Conservation (phyloP, 2,888 invertebrate genomes). For the Myathropa florea region DNA sequence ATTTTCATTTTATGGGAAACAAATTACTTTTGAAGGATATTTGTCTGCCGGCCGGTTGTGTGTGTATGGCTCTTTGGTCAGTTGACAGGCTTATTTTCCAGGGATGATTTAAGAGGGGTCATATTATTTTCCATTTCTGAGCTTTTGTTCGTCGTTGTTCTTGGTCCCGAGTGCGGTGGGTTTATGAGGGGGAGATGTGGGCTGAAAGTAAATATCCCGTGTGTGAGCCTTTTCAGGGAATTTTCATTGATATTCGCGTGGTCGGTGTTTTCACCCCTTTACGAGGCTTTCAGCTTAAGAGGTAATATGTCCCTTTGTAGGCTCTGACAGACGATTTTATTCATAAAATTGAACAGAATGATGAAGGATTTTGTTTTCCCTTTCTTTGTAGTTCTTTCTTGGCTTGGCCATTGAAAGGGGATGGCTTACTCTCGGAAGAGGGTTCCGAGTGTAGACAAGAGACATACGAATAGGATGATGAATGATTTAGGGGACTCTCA, state of each 20-base stretch:
- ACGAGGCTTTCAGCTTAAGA: neutral
- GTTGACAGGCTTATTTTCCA: slow-evolving; percentile 3
- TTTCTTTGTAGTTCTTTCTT: too few species aligned
- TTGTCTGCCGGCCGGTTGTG: slow-evolving; percentile 2
- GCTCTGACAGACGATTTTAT: neutral
- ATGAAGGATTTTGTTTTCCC: neutral
- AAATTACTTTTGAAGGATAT: slow-evolving; percentile 39
- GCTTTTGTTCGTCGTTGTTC: neutral
- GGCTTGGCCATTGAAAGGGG: neutral
- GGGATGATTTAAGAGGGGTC: neutral
- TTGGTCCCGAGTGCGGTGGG: neutral
- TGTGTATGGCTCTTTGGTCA: slow-evolving; percentile 2
- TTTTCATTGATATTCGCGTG: neutral
- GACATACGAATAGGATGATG: neutral
- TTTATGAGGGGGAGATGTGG: neutral
- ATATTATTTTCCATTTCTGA: neutral
- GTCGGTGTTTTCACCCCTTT: neutral
- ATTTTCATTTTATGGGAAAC: slow-evolving; percentile 31
- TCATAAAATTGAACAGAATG: neutral
- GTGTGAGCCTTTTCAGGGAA: neutral
- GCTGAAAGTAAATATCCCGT: too few species aligned
- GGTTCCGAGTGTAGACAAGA: neutral
- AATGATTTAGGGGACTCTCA: neutral
- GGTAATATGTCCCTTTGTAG: neutral
- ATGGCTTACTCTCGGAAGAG: neutral